Percentiles rank a stretch among this genome's conserved stretches.
Conservation (phyloP, 2,888 invertebrate genomes). For the Isotomurus palustris region DNA sequence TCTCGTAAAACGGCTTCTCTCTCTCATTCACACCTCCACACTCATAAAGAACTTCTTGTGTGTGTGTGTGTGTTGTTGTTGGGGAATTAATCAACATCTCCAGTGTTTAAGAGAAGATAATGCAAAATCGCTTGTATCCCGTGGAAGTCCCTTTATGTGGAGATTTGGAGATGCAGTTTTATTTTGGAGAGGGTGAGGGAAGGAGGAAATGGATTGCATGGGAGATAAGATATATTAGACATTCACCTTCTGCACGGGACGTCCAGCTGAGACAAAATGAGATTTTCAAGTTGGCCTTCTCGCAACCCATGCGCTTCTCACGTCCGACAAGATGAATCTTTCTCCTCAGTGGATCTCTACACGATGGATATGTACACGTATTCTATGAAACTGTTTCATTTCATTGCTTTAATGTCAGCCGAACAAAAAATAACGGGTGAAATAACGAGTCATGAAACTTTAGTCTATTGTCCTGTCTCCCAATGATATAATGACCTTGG, state of each 20-base stretch:
- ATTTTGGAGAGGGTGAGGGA: background rate
- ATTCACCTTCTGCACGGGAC: conserved; percentile 19
- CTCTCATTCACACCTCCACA: background rate
- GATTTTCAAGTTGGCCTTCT: conserved; percentile 7
- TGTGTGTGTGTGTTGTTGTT: too few relatives aligned
- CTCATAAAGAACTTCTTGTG: too few relatives aligned
- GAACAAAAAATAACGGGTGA: background rate
- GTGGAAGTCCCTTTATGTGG: background rate
- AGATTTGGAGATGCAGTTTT: background rate
- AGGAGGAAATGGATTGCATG: conserved; percentile 5
- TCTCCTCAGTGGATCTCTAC: background rate
- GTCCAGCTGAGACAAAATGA: conserved; percentile 20
- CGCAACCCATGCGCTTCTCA: background rate
- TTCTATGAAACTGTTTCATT: conserved; percentile 2
- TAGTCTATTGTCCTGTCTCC: conserved; percentile 3
- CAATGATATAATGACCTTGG: conserved; percentile 3
- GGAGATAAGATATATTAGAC: conserved; percentile 10
- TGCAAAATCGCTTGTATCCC: background rate
- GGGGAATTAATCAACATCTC: too few relatives aligned
- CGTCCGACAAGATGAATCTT: background rate
- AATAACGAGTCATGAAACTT: conserved; percentile 2
- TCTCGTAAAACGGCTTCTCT: background rate
- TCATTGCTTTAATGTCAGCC: conserved; percentile 3
- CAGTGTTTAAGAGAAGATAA: too few relatives aligned
- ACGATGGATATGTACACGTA: background rate